Conservation (phyloP, 2,113 vertebrate species). For the Syngnathus floridae region DNA sequence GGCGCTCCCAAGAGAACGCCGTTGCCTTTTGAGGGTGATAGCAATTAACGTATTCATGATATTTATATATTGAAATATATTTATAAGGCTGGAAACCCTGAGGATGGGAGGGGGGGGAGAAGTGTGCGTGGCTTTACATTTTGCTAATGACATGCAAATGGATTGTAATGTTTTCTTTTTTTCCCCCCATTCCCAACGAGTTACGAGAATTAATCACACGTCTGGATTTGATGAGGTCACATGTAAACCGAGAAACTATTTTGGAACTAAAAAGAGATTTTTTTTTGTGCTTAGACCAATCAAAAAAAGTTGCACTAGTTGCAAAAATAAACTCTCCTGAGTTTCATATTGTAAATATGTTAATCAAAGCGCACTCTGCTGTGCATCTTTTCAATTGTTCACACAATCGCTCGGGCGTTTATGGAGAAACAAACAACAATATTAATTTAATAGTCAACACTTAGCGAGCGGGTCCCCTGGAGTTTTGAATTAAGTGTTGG, state of each 20-base stretch:
- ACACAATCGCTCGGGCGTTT: background rate
- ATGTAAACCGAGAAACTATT: background rate
- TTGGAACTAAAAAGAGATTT: background rate
- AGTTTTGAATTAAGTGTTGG: conserved; percentile 64
- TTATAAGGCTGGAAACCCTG: conserved; percentile 71
- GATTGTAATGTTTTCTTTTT: conserved; percentile 64
- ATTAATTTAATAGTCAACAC: conserved; percentile 61
- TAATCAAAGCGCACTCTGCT: conserved; percentile 3
- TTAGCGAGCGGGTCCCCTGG: conserved; percentile 53
- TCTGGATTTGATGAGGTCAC: background rate
- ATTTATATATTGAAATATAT: conserved; percentile 81
- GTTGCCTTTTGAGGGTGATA: conserved; percentile 50
- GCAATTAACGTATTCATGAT: conserved; percentile 75
- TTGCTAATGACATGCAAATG: conserved; percentile 76
- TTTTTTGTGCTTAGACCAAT: background rate
- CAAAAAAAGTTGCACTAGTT: background rate
- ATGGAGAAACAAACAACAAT: conserved; percentile 62
- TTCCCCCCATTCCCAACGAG: conserved; percentile 46
- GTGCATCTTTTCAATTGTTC: background rate
- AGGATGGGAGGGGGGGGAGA: conserved; percentile 34
- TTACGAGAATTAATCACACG: conserved; percentile 28
- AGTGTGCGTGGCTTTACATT: conserved; percentile 52
- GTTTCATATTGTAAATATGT: background rate
- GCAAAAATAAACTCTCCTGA: background rate
- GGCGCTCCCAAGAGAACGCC: conserved; percentile 39